Base-by-base conservation (phyloP, 2,113 vertebrate genomes). In the Plectropomus leopardus region DNA sequence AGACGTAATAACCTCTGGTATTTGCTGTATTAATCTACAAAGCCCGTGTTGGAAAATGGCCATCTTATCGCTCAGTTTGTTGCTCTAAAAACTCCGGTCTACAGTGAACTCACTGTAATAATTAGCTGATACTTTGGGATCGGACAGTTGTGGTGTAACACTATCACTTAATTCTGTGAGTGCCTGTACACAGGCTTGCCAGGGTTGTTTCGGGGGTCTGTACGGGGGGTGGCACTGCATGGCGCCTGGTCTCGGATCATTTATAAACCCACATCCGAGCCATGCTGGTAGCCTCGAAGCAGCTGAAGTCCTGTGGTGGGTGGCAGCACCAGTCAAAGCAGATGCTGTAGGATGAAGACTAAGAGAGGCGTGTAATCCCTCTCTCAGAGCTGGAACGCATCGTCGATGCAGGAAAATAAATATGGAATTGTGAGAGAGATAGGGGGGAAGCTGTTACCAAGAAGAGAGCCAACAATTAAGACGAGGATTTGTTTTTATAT, bases 191-290 rank as follows among this genome's bases (percentile, higher is more conserved):
- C 4, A 73, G 51, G 53, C 45, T 55, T 34, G 26, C 53, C 15
- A 0, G 58, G 30, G 63, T 24, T 32, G 70, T 53, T 60, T 63
- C 26, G 1, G 72, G 50, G 75, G 48, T 76, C 64, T 64, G 58
- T 82, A 63, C 42, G 1, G 40, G 53, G 82, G 80, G 82, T 65
- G 82, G 80, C 83, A 68, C 70, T 40, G 80, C 76, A 40, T 89
- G 93, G 93, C 89, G 89, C 91, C 93, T 86, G 80, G 91, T 91
- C 86, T 83, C 77, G 91, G 92, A 92, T 94, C 91, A 93, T 94
- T 93, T 93, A 80, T 63, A 44, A 84, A 84, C 83, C 86, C 88
- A 89, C 87, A 92, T 71, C 67, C n/a, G 68, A 86, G 82, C 71
- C 83, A 95, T 95, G 95, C 92, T 92, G 95, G 94, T 94, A 89